These are phyloP conservation scores for Pristionchus mayeri DNA, from an alignment of 2,888 invertebrate species.

Conservation along the genomic window DNA sequence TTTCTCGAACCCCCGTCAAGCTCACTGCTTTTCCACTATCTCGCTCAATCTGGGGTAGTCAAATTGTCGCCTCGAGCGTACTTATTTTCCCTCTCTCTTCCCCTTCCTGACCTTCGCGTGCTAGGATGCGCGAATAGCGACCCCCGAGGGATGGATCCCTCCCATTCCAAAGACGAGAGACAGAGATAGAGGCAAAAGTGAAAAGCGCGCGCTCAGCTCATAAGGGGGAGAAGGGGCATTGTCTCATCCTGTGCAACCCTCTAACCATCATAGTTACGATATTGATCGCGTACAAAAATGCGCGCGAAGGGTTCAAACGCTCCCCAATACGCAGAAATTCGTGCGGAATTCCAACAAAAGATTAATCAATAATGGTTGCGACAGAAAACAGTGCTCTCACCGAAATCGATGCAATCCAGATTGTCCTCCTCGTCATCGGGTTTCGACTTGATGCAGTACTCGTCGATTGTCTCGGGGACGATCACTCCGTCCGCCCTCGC, in stretches of 20 bases:
- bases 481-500: slow-evolving; percentile 96
- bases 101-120: slow-evolving; percentile 33
- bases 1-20: background rate
- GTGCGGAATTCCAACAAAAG: too few species aligned
- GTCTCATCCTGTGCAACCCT: background rate
- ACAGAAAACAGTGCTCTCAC: slow-evolving; percentile 82
- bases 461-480: slow-evolving; percentile 96
- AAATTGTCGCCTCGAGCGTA: slow-evolving; percentile 13
- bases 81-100: background rate
- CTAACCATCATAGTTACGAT: background rate
- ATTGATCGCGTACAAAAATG: background rate
- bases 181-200: background rate
- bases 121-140: slow-evolving; percentile 24
- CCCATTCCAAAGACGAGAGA: background rate
- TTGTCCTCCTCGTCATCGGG: slow-evolving; percentile 88
- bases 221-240: slow-evolving; percentile 7
- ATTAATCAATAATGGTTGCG: too few species aligned
- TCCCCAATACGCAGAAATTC: background rate
- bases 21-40: background rate
- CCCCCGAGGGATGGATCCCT: background rate
- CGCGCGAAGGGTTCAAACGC: background rate
- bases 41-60: slow-evolving; percentile 27
- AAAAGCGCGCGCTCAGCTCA: slow-evolving; percentile 15
- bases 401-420: slow-evolving; percentile 94
- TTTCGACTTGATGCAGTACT: slow-evolving; percentile 92